Evolutionary conservation across 1,140 invertebrate genomes (phyloP).

Genomic region (Lasioglossum albipes): DNA sequence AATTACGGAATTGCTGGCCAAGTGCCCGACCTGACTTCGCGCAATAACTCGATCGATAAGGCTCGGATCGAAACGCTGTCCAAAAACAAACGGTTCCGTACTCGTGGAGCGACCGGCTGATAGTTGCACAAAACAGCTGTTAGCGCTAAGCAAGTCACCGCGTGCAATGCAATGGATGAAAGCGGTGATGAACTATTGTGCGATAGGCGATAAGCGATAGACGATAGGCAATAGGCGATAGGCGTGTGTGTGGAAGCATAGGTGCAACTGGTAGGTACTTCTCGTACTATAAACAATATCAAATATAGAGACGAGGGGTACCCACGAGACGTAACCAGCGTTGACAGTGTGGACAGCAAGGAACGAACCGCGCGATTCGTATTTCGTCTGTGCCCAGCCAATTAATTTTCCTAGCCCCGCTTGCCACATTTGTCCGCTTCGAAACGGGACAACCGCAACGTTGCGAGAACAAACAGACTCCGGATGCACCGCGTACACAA

Average conservation of each 20-base stretch:
- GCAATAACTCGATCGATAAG: no score
- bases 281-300: slow-evolving; percentile 53
- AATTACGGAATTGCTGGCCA: no score
- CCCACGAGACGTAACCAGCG: slow-evolving; percentile 19
- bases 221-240: no score
- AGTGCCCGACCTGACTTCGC: no score
- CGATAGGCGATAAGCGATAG: neutral
- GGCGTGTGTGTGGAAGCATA: neutral
- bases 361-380: neutral
- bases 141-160: no score
- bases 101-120: no score
- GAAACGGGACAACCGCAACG: neutral
- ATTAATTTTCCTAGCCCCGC: no score
- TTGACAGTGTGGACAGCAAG: neutral
- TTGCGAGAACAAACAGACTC: neutral
- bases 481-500: slow-evolving; percentile 48
- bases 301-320: slow-evolving; percentile 54
- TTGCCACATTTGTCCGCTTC: no score
- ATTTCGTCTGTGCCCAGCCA: neutral
- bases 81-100: no score
- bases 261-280: slow-evolving; percentile 42
- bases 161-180: no score
- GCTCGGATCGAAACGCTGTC: no score
- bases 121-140: no score
- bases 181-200: neutral